phyloP scores from a whole-genome alignment of 1,140 invertebrate genomes.

The Hermatobates lingyangjiaoensis region DNA sequence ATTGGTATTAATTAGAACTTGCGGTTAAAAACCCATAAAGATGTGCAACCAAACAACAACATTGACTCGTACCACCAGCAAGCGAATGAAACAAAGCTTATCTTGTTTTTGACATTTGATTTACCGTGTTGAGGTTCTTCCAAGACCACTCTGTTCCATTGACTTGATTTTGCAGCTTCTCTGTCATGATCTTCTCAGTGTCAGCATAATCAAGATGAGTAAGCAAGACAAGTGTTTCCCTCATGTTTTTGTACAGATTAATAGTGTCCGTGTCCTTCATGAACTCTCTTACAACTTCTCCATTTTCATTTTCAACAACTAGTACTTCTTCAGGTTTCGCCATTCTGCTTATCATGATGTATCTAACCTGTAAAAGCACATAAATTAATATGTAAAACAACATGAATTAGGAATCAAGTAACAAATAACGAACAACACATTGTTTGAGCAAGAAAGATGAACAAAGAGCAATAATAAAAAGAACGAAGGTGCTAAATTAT shows the following conservation, averaged over 20 bases:
- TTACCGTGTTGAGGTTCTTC: conserved; percentile 95
- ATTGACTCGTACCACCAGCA: too few species aligned
- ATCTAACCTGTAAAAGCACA: conserved; percentile 42
- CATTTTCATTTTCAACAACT: conserved; percentile 99
- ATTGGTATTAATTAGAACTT: too few species aligned
- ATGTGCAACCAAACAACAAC: too few species aligned
- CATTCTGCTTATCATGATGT: conserved; percentile 99
- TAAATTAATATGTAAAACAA: neutral
- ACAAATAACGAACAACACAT: conserved; percentile 1
- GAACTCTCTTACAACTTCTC: conserved; percentile 96
- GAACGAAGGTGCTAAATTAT: too few species aligned
- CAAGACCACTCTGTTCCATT: conserved; percentile 98
- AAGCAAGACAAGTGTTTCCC: conserved; percentile 94
- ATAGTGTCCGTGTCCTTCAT: conserved; percentile 99
- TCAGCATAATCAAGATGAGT: conserved; percentile 97
- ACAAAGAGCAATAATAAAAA: too few species aligned
- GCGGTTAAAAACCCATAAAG: too few species aligned
- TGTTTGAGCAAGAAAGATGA: too few species aligned
- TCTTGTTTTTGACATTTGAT: too few species aligned
- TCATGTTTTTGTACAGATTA: conserved; percentile 99
- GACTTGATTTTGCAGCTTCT: conserved; percentile 97
- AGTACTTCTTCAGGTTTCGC: conserved; percentile 99
- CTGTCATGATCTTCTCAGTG: conserved; percentile 97
- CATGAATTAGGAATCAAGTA: neutral
- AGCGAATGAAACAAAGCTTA: too few species aligned